Base-by-base conservation (phyloP, 2,797 vertebrate species). In the Cyprinella venusta region DNA sequence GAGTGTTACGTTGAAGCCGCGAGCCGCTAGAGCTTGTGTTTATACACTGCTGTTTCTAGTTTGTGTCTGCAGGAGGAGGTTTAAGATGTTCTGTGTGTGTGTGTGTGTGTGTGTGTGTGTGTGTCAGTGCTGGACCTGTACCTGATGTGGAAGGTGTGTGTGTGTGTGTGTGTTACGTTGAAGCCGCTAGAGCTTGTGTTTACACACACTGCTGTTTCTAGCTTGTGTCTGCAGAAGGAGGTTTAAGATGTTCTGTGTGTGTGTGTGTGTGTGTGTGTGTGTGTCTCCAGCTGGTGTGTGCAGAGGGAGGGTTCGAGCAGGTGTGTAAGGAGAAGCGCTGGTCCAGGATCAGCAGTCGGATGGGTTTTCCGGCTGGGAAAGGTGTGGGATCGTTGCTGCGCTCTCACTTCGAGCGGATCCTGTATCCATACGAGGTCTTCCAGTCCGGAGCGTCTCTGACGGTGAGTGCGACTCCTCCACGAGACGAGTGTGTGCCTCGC, bases 341-440 rank as follows among this genome's bases (percentile, higher is more conserved):
- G 98, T 97, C 98, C 80, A 98, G 96, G 90, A 96, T 99, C 88
- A 94, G 96, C 38, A 94, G 92, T 84, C 95, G 97, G 2, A 96
- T 99, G 94, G 97, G 97, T 70, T 99, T 97, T 89, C 95, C 97
- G n/a, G 90, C 95, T 0, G 98, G 98, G 75, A 99, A 96, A 92
- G 96, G 96, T 87, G 96, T 93, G 0, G 96, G 97, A 1, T 97
- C 98, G 0, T 89, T 99, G 76, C 93, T 99, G 64, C 98, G 98
- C 85, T 96, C 96, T 21, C 98, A 99, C 88, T 99, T 97, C 64
- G 96, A 99, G 88, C 94, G 96, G 86, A 96, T 99, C 90, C 95
- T 99, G 10, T 99, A 99, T 90, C 98, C 98, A 0, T 99, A 99
- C 2, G 97, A 99, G 84, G 96, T 99, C 85, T 99, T 99, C 92